Evolutionary conservation across 2,888 invertebrate species (phyloP).

Genomic region (Bedellia somnulentella): DNA sequence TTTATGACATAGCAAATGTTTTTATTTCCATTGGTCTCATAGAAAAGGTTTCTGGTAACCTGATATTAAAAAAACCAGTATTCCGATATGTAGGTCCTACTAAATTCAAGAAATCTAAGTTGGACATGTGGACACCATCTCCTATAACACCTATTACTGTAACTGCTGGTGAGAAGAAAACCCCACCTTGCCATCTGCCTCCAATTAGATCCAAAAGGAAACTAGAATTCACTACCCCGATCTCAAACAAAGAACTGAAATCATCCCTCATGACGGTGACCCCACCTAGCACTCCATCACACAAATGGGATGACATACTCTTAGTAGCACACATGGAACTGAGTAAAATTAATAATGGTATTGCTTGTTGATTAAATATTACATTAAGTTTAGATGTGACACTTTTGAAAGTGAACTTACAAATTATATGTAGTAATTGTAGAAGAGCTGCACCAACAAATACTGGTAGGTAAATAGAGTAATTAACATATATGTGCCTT

Average conservation of each 20-base stretch:
- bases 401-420: too few relatives aligned
- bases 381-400: too few relatives aligned
- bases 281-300: conserved; percentile 47
- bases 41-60: conserved; percentile 66
- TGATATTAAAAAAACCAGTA: conserved; percentile 66
- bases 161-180: conserved; percentile 23
- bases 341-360: conserved; percentile 54
- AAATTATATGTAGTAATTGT: too few relatives aligned
- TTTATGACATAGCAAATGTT: conserved; percentile 80
- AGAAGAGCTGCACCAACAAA: neutral
- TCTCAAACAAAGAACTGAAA: conserved; percentile 29
- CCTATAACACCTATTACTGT: conserved; percentile 38
- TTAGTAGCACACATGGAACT: conserved; percentile 62
- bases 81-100: conserved; percentile 66
- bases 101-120: conserved; percentile 32
- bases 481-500: too few relatives aligned
- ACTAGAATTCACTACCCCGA: conserved; percentile 44
- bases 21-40: conserved; percentile 73
- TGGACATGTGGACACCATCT: conserved; percentile 25
- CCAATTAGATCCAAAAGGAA: conserved; percentile 47
- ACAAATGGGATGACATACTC: conserved; percentile 60
- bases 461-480: too few relatives aligned
- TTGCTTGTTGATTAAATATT: conserved; percentile 5
- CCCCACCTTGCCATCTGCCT: conserved; percentile 29
- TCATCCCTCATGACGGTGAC: conserved; percentile 37